Evolutionary conservation across 2,113 vertebrate genomes (phyloP).

Genomic region (Paralichthys olivaceus): DNA sequence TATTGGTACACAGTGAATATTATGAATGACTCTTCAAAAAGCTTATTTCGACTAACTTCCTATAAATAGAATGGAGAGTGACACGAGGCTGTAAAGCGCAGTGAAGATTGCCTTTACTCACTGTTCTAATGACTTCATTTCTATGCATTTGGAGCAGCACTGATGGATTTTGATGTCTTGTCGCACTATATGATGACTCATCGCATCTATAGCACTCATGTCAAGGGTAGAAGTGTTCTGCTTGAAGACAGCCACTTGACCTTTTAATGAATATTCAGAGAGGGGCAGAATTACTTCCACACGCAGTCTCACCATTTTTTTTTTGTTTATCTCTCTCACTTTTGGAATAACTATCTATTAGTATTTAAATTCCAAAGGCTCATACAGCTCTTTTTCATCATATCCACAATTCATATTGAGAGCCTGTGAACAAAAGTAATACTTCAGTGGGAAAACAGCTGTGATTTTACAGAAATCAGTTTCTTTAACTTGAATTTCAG

Average conservation of each 20-base stretch:
- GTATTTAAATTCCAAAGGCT: constrained; percentile 14
- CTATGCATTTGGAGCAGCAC: constrained; percentile 50
- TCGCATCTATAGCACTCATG: constrained; percentile 18
- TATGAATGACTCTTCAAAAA: constrained; percentile 49
- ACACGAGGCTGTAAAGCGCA: constrained; percentile 29
- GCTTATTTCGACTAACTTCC: constrained; percentile 51
- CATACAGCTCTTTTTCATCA: background rate
- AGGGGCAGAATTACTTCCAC: constrained; percentile 14
- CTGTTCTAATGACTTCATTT: constrained; percentile 69
- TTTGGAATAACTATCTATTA: background rate
- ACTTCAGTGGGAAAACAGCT: too few species aligned
- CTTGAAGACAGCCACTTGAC: constrained; percentile 23
- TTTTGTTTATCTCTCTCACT: background rate
- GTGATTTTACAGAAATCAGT: too few species aligned
- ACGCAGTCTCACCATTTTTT: background rate
- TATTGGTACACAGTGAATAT: constrained; percentile 39
- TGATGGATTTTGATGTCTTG: constrained; percentile 51
- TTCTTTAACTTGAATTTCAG: background rate
- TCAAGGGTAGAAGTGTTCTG: constrained; percentile 14
- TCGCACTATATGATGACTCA: constrained; percentile 45
- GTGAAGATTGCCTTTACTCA: constrained; percentile 37
- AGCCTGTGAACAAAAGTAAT: too few species aligned
- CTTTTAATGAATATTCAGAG: constrained; percentile 25
- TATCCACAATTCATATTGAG: background rate
- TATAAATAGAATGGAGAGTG: constrained; percentile 61